phyloP scores from a whole-genome alignment of 1,140 invertebrate species.

The Solenopsis fugax region DNA sequence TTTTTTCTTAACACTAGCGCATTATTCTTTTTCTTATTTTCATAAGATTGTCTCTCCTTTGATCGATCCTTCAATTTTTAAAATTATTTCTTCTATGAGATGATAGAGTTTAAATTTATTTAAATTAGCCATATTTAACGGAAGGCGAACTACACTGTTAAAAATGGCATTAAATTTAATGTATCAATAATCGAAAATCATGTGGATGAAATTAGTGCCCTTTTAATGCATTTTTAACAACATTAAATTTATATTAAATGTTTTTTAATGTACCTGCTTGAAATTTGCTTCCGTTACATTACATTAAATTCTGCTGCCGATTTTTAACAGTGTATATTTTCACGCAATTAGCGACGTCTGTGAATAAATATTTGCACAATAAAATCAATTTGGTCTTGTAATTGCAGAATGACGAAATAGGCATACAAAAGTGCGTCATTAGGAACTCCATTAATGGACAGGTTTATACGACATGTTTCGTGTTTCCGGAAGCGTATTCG shows the following conservation, averaged over 20 bases:
- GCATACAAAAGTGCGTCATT: neutral
- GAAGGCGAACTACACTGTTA: neutral
- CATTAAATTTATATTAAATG: too few relatives aligned
- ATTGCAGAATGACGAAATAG: neutral
- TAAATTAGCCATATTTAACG: neutral
- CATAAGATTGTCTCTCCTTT: neutral
- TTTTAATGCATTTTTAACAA: too few relatives aligned
- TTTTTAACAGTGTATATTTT: too few relatives aligned
- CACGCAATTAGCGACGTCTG: neutral
- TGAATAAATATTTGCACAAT: neutral
- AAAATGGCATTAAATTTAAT: too few relatives aligned
- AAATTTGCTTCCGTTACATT: too few relatives aligned
- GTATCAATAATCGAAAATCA: too few relatives aligned
- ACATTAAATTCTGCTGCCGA: too few relatives aligned
- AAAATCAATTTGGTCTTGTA: neutral
- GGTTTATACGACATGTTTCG: conserved; percentile 22
- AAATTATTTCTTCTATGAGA: neutral
- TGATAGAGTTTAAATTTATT: neutral
- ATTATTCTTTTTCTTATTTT: neutral
- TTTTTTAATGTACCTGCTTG: too few relatives aligned
- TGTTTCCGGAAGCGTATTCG: neutral
- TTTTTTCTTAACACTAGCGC: neutral
- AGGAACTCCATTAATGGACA: neutral
- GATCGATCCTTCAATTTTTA: neutral
- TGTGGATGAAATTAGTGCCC: too few relatives aligned